Evolutionary conservation across 2,797 vertebrate species (phyloP), one percentile per base, ranked within the genome.

Genomic region (Hemitrygon akajei): DNA sequence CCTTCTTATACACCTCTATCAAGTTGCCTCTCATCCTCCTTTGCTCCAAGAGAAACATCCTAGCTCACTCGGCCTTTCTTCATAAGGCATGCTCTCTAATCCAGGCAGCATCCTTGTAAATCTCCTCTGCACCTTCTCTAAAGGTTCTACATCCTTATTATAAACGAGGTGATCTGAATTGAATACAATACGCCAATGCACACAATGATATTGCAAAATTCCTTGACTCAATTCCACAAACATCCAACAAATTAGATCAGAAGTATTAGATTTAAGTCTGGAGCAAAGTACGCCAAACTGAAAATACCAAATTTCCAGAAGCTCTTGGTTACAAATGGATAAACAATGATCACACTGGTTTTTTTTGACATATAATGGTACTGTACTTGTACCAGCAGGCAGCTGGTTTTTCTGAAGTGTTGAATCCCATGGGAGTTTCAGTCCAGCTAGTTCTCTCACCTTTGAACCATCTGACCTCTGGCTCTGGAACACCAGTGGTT

Each of bases 401-500:
- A 77, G 25, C 75, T 82, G 79, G 75, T 79, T 93, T 82, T 37
- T 30, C 34, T 34, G n/a, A 76, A 76, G 34, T 58, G 30, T 2
- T 30, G 56, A 66, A 87, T 63, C 60, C 30, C 30, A 37, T 89
- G 9, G 86, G 60, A 22, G 30, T 22, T 34, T 37, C 63, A 89
- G 16, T 89, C 18, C 86, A 37, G 86, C n/a, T 37, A n/a, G 34
- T 20, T 34, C 94, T 89, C 87, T 94, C 96, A 99, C 99, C 98
- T 99, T 98, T 99, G 96, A 98, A 98, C 99, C 99, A 99, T 95
- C 96, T 96, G 94, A 99, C 96, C 9, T 97, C 97, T 0, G 99
- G 98, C 25, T 95, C 95, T 79, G 99, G 99, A 94, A 98, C 94
- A 94, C 99, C 99, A 58, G 97, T 97, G 1, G 97, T 96, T 95